Evolutionary conservation across 1,140 invertebrate genomes (phyloP), one percentile per base, ranked within the genome.

Genomic region (Philotrypesis tridentata): DNA sequence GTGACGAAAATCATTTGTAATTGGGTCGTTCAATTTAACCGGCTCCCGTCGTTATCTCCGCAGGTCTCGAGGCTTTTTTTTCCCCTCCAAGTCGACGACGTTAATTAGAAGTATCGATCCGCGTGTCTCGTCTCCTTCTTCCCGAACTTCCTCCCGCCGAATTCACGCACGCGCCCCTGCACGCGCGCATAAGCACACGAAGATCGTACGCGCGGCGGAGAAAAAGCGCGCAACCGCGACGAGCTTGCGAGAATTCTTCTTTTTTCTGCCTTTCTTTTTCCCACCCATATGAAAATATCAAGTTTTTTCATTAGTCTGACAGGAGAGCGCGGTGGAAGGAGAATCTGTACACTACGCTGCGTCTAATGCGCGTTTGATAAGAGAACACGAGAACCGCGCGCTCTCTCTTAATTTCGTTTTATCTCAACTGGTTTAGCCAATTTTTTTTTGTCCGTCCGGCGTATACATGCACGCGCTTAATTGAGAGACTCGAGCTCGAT

Each of bases 31-130:
- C 70, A 67, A 31, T 40, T 79, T 29, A 40, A 4, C 11, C 14
- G 4, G 27, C 27, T 12, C 21, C 0, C 12, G 1, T 67, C 60
- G 17, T 55, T 73, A 27, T 40, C 33, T 29, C 29, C 40, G 2
- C 0, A 29, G 14, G 27, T 67, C 0, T 68, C 12, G 12, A 70
- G 25, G 12, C 33, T 77, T 68, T 70, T 12, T 27, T 67, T n/a
- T n/a, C n/a, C n/a, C n/a, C n/a, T n/a, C n/a, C n/a, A 67, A 31
- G 61, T 76, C 63, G 17, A 33, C 37, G 67, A 60, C 67, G 48
- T 79, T 79, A 79, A 79, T 73, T 79, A 79, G 33, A 79, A 60
- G 43, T 40, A 79, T 79, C 48, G 23, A 72, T 79, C 68, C 31
- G 48, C 0, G 63, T 3, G 17, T n/a, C 25, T 65, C 63, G 63